These are phyloP conservation scores for Megalonaias nervosa DNA, from an alignment of 1,140 invertebrate genomes.

Conservation along the genomic window DNA sequence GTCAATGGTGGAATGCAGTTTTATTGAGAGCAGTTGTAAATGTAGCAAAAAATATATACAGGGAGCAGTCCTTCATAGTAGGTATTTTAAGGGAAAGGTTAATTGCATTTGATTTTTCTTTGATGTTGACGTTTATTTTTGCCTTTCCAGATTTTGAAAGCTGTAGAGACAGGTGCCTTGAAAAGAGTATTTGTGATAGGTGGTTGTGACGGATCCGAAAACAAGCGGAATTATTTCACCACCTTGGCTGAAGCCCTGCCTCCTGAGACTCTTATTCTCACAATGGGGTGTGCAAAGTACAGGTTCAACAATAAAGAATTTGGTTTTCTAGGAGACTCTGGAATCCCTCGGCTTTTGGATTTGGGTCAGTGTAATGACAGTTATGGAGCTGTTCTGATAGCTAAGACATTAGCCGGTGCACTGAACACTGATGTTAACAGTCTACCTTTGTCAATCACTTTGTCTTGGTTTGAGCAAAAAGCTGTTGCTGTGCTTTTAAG, in stretches of 20 bases:
- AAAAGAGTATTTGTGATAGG: conserved; percentile 50
- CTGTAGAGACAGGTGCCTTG: conserved; percentile 39
- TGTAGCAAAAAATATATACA: too few species aligned
- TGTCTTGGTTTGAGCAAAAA: conserved; percentile 57
- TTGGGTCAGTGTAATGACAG: conserved; percentile 55
- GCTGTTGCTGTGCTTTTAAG: conserved; percentile 50
- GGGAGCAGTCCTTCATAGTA: too few species aligned
- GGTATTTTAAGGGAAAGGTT: too few species aligned
- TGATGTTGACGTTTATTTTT: conserved; percentile 5
- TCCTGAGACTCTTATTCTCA: conserved; percentile 46
- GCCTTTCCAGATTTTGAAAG: conserved; percentile 41
- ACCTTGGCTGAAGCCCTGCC: conserved; percentile 40
- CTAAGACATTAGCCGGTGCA: conserved; percentile 42
- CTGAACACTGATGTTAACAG: conserved; percentile 52
- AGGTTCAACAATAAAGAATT: conserved; percentile 45
- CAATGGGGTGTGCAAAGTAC: conserved; percentile 56
- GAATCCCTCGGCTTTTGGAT: conserved; percentile 52
- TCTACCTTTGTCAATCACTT: conserved; percentile 42
- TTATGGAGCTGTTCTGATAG: conserved; percentile 48
- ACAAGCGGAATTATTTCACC: conserved; percentile 52
- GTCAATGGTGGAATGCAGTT: too few species aligned
- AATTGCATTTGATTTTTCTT: background rate
- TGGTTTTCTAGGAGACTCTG: conserved; percentile 47
- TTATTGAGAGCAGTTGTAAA: too few species aligned
- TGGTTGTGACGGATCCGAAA: conserved; percentile 52